Percentiles rank a stretch among this genome's conserved stretches.
phyloP scores from a whole-genome alignment of 1,140 invertebrate species.

The Cydia fagiglandana region DNA sequence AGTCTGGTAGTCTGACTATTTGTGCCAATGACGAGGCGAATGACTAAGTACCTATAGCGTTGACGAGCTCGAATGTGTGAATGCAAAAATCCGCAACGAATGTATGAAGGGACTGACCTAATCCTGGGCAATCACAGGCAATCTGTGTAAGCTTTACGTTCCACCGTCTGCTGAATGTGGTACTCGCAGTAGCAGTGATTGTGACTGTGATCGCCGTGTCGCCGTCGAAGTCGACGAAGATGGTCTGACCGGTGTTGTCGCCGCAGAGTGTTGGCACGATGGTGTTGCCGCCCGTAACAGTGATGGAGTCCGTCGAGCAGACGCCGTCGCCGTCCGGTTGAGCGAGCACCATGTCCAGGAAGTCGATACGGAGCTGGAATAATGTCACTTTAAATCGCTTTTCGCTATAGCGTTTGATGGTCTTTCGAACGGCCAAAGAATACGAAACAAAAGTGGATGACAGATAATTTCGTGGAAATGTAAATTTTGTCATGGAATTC shows the following conservation, averaged over 20 bases:
- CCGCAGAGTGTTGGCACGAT: constrained; percentile 87
- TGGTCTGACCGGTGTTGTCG: constrained; percentile 89
- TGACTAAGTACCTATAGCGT: too few relatives aligned
- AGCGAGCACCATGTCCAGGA: constrained; percentile 85
- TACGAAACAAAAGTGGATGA: too few relatives aligned
- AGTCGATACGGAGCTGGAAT: constrained; percentile 86
- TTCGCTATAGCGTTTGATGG: neutral
- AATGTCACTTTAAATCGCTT: neutral
- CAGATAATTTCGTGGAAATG: too few relatives aligned
- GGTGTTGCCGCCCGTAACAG: constrained; percentile 84
- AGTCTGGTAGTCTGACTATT: too few relatives aligned
- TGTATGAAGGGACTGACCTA: constrained; percentile 72
- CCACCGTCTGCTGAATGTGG: constrained; percentile 85
- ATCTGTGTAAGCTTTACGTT: constrained; percentile 88
- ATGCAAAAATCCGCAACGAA: too few relatives aligned
- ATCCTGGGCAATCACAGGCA: constrained; percentile 83
- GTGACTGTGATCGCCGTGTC: constrained; percentile 84
- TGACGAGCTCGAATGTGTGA: too few relatives aligned
- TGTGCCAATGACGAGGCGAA: too few relatives aligned
- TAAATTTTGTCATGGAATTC: too few relatives aligned
- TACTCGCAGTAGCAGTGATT: constrained; percentile 81
- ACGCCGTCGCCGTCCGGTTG: constrained; percentile 86
- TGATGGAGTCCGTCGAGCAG: constrained; percentile 85
- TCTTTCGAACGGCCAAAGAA: neutral
- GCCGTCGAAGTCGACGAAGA: constrained; percentile 88